Conservation (phyloP, 2,888 invertebrate species). For the Muschampia plurimacula region DNA sequence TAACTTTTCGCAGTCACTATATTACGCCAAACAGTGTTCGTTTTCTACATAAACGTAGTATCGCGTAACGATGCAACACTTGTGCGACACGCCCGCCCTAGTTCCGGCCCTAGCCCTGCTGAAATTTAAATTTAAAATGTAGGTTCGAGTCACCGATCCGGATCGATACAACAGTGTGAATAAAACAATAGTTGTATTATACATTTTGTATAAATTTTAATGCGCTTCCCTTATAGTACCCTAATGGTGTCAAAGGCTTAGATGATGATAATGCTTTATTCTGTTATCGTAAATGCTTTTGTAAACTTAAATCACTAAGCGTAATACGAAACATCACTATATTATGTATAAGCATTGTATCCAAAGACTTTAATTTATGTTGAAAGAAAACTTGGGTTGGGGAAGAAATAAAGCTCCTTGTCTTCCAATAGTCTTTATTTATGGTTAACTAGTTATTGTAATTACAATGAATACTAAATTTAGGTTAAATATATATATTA, state of each 20-base stretch:
- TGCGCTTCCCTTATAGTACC: constrained; percentile 25
- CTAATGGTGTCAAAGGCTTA: constrained; percentile 34
- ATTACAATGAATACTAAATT: too few species aligned
- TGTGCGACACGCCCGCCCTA: constrained; percentile 32
- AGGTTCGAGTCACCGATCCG: constrained; percentile 26
- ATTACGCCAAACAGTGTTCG: constrained; percentile 11
- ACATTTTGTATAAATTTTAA: constrained; percentile 38
- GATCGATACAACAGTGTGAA: constrained; percentile 38
- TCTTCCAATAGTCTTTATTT: too few species aligned
- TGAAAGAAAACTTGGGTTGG: too few species aligned
- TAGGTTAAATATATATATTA: too few species aligned
- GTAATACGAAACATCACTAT: too few species aligned
- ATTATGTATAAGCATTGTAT: too few species aligned
- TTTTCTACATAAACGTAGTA: constrained; percentile 26
- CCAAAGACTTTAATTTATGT: too few species aligned
- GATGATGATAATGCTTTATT: constrained; percentile 11
- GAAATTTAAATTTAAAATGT: constrained; percentile 40
- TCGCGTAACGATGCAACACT: constrained; percentile 31
- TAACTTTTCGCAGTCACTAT: neutral
- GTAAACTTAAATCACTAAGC: neutral
- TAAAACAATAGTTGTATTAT: constrained; percentile 37
- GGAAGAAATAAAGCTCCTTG: too few species aligned
- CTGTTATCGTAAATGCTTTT: neutral
- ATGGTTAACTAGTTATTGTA: too few species aligned
- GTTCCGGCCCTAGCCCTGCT: constrained; percentile 26